These are phyloP conservation scores for Macropus fuliginosus DNA, from an alignment of 2,797 vertebrate genomes.

Conservation along the genomic window DNA sequence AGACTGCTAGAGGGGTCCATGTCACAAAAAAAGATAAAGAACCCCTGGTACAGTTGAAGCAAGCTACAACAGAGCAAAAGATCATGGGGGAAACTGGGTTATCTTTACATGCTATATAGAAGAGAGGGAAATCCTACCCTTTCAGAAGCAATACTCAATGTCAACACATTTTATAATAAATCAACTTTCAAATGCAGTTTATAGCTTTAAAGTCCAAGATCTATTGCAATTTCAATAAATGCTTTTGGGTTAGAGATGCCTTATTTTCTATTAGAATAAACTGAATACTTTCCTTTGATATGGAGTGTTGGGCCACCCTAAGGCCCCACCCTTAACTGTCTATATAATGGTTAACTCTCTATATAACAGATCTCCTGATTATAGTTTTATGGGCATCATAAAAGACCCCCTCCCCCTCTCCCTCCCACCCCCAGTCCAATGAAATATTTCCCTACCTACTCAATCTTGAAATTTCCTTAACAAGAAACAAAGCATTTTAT, in stretches of 20 bases:
- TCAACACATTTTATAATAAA: conserved; percentile 33
- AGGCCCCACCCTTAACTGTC: conserved; percentile 22
- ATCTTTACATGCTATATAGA: neutral
- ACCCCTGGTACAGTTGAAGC: neutral
- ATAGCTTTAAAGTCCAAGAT: neutral
- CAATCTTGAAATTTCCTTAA: neutral
- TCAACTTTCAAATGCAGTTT: neutral
- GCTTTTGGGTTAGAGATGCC: conserved; percentile 7
- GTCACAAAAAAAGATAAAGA: neutral
- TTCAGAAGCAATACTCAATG: neutral
- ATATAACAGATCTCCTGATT: neutral
- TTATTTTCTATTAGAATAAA: conserved; percentile 46
- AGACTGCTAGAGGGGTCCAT: neutral
- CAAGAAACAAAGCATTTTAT: conserved; percentile 7
- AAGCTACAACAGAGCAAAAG: neutral
- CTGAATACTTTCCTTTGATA: conserved; percentile 40
- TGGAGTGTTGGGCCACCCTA: neutral
- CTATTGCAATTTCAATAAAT: conserved; percentile 18
- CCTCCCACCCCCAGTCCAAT: neutral
- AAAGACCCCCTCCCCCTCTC: neutral
- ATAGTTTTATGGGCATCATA: neutral
- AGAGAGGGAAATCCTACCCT: neutral
- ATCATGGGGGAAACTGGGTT: neutral
- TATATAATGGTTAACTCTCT: neutral
- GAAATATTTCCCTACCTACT: neutral